Conservation (phyloP, 2,888 invertebrate genomes). For the Ochropleura leucogaster region DNA sequence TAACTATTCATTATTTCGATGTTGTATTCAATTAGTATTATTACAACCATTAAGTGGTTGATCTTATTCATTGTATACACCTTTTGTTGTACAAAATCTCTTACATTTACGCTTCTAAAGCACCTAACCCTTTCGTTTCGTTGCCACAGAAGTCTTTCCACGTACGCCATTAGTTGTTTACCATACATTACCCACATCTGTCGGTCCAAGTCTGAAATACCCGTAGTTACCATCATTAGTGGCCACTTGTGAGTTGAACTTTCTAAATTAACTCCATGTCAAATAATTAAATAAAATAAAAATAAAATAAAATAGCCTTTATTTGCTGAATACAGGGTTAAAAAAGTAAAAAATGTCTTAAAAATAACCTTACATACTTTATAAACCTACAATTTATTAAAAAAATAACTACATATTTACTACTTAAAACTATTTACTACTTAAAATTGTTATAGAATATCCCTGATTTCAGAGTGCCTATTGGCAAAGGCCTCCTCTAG, state of each 20-base stretch:
- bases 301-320: too few species aligned
- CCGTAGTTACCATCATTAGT: conserved; percentile 65
- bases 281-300: too few species aligned
- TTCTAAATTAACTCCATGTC: conserved; percentile 70
- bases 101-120: not conserved
- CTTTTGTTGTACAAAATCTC: not conserved
- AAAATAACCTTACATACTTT: too few species aligned
- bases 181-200: conserved; percentile 46
- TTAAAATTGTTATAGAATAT: too few species aligned
- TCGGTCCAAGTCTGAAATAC: conserved; percentile 54
- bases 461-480: too few species aligned
- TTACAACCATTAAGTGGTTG: not conserved
- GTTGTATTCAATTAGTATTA: too few species aligned
- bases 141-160: conserved; percentile 20
- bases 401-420: too few species aligned
- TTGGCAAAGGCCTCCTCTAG: too few species aligned
- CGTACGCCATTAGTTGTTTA: conserved; percentile 33
- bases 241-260: conserved; percentile 68
- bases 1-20: not conserved
- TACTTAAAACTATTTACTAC: too few species aligned
- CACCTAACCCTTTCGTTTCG: not conserved
- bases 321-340: too few species aligned
- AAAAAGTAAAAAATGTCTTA: too few species aligned
- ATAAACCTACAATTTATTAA: too few species aligned
- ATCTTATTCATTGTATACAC: not conserved